Evolutionary conservation across 2,113 vertebrate genomes (phyloP).

Genomic region (Megalops atlanticus): DNA sequence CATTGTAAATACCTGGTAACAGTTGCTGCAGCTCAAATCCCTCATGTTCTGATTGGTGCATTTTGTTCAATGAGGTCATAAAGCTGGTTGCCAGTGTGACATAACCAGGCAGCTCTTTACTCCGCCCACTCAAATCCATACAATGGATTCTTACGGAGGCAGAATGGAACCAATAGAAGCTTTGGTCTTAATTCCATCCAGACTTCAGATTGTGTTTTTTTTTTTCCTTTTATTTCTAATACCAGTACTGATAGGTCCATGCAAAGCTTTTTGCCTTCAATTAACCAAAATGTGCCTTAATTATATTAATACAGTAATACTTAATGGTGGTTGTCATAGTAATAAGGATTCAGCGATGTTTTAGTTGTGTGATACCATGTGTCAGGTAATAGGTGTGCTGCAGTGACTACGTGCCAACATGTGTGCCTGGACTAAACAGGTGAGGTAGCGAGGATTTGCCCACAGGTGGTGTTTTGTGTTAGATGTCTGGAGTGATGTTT

Average conservation of each 20-base stretch:
- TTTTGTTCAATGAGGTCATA: conserved; percentile 42
- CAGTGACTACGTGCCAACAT: conserved; percentile 66
- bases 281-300: conserved; percentile 78
- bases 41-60: conserved; percentile 16
- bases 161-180: conserved; percentile 65
- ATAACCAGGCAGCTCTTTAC: conserved; percentile 62
- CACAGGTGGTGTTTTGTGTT: conserved; percentile 64
- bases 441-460: conserved; percentile 58
- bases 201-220: conserved; percentile 63
- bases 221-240: conserved; percentile 56
- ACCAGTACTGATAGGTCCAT: conserved; percentile 51
- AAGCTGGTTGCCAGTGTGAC: conserved; percentile 45
- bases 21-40: conserved; percentile 27
- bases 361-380: conserved; percentile 66
- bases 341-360: conserved; percentile 70
- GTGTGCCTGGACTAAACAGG: neutral
- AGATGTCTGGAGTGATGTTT: conserved; percentile 52
- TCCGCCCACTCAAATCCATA: conserved; percentile 61
- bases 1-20: neutral
- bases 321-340: conserved; percentile 65
- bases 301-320: conserved; percentile 64
- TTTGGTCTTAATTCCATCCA: conserved; percentile 71
- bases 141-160: conserved; percentile 54
- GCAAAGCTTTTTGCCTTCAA: conserved; percentile 73
- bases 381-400: conserved; percentile 64